phyloP scores from a whole-genome alignment of 2,113 vertebrate genomes.

The crab-eating macaque (Macaca fascicularis) region DNA sequence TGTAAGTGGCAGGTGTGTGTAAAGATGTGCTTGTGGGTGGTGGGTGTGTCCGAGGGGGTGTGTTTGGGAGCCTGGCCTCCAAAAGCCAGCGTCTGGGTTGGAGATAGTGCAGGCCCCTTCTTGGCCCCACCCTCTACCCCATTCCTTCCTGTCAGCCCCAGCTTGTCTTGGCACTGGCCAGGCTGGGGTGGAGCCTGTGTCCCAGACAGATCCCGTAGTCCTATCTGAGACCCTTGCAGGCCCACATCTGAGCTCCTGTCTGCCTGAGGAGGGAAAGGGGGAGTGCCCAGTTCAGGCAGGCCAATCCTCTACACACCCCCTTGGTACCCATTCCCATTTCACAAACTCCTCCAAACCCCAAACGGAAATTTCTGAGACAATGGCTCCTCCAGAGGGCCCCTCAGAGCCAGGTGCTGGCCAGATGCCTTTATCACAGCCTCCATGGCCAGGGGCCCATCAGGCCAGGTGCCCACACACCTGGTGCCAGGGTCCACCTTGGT shows the following conservation, averaged over 20 bases:
- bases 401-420: neutral
- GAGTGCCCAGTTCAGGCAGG: neutral
- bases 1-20: constrained; percentile 50
- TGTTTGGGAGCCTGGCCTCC: constrained; percentile 36
- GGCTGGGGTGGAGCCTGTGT: neutral
- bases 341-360: neutral
- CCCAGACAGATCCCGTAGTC: neutral
- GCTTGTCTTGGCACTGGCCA: neutral
- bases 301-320: too few species aligned
- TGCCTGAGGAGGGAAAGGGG: neutral
- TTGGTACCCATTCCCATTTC: neutral
- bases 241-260: neutral
- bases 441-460: neutral
- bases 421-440: constrained; percentile 21
- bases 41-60: constrained; percentile 63
- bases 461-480: neutral
- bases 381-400: neutral
- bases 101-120: neutral
- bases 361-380: neutral
- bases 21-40: constrained; percentile 36
- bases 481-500: neutral
- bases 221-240: neutral
- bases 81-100: neutral
- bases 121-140: neutral
- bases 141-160: neutral